A percentile compares a stretch with the other conserved stretches of the same genome.
Conservation (phyloP, 2,113 vertebrate genomes). For the Rhinolophus sinicus region DNA sequence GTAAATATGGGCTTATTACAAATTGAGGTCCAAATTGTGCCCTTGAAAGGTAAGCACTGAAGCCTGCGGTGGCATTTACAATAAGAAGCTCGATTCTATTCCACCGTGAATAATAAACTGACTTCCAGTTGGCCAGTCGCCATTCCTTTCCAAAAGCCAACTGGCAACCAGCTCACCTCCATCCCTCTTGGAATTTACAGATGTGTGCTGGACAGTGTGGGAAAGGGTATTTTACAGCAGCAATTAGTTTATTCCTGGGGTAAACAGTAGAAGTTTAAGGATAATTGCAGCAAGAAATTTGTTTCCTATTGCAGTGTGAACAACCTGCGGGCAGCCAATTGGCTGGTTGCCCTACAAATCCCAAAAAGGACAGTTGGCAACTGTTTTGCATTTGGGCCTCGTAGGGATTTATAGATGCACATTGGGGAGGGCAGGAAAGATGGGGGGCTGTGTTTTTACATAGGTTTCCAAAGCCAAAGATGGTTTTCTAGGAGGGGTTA, state of each 20-base stretch:
- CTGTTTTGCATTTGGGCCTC: slow-evolving; percentile 73
- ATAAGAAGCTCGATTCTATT: slow-evolving; percentile 45
- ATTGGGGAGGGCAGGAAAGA: slow-evolving; percentile 36
- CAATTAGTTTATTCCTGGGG: slow-evolving; percentile 82
- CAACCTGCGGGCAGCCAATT: slow-evolving; percentile 75
- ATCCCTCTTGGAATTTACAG: slow-evolving; percentile 72
- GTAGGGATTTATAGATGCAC: slow-evolving; percentile 67
- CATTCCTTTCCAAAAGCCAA: slow-evolving; percentile 75
- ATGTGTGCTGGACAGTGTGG: slow-evolving; percentile 72
- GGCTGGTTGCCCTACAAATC: slow-evolving; percentile 74
- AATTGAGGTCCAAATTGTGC: not conserved
- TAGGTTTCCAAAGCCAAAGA: not conserved
- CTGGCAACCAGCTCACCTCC: slow-evolving; percentile 65
- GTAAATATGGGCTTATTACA: not conserved
- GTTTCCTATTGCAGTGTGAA: slow-evolving; percentile 76
- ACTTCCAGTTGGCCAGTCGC: slow-evolving; percentile 73
- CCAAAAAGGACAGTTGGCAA: slow-evolving; percentile 70
- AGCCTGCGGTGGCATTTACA: slow-evolving; percentile 64
- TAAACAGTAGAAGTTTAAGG: slow-evolving; percentile 81
- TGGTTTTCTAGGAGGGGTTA: slow-evolving; percentile 41
- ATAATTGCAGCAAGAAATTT: slow-evolving; percentile 79
- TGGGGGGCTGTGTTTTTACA: not conserved
- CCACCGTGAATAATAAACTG: not conserved
- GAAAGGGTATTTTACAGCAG: slow-evolving; percentile 78
- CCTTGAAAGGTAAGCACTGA: slow-evolving; percentile 41